phyloP scores from a whole-genome alignment of 2,113 vertebrate genomes.

The Callionymus lyra region DNA sequence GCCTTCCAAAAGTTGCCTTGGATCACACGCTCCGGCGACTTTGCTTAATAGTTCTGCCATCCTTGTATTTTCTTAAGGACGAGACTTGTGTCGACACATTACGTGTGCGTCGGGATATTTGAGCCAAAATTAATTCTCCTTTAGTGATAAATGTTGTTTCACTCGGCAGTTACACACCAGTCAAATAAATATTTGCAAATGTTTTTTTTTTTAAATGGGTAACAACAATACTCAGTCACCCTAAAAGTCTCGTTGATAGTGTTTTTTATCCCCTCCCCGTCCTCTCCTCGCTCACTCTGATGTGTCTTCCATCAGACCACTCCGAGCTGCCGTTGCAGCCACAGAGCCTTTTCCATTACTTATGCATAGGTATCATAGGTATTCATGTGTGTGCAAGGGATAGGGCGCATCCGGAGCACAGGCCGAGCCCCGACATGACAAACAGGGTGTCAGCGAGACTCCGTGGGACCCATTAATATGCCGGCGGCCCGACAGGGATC shows the following conservation, averaged over 20 bases:
- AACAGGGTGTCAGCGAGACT: conserved; percentile 68
- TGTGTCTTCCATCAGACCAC: conserved; percentile 53
- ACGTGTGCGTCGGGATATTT: no score
- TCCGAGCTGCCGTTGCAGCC: conserved; percentile 24
- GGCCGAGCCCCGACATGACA: conserved; percentile 64
- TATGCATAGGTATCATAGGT: conserved; percentile 77
- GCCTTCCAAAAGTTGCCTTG: conserved; percentile 39
- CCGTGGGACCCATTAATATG: conserved; percentile 66
- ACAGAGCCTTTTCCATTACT: conserved; percentile 63
- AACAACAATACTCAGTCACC: no score
- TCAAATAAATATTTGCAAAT: no score
- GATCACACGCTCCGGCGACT: conserved; percentile 51
- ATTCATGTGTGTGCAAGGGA: conserved; percentile 69
- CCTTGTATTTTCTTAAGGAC: conserved; percentile 23
- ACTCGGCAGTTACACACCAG: no score
- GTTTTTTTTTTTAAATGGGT: no score
- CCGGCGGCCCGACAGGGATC: conserved; percentile 59
- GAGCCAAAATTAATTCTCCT: no score
- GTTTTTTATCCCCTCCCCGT: conserved; percentile 39
- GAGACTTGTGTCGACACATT: neutral
- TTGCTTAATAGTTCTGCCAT: conserved; percentile 40
- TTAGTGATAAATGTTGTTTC: no score
- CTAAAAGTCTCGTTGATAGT: neutral
- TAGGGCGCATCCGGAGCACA: conserved; percentile 50
- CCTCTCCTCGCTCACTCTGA: conserved; percentile 44